These are phyloP conservation scores for Protula sp. DNA, from an alignment of 2,888 invertebrate species.

Conservation along the genomic window DNA sequence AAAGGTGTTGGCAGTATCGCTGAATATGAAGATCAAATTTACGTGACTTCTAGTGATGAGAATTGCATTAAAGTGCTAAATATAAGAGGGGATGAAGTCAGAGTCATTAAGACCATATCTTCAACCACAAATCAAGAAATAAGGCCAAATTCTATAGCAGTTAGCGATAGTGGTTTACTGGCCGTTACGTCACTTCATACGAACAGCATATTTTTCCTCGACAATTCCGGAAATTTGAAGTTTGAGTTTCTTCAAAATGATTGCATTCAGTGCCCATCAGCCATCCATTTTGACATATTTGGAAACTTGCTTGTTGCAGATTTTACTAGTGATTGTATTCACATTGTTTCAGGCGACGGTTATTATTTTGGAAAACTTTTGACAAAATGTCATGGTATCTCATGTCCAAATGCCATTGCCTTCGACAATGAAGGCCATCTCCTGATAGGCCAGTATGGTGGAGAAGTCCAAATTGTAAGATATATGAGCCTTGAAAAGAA, in stretches of 20 bases:
- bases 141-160: not conserved
- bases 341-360: conserved; percentile 13
- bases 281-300: conserved; percentile 18
- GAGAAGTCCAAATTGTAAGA: conserved; percentile 14
- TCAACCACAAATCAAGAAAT: not conserved
- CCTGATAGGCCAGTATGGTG: conserved; percentile 20
- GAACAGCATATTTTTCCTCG: conserved; percentile 3
- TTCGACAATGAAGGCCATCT: conserved; percentile 16
- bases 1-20: conserved; percentile 5
- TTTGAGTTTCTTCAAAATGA: too few relatives aligned
- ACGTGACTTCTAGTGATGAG: conserved; percentile 10
- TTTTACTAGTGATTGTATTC: conserved; percentile 18
- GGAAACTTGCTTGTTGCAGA: conserved; percentile 20
- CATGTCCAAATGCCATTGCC: conserved; percentile 16
- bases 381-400: conserved; percentile 9
- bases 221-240: not conserved
- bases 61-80: conserved; percentile 6
- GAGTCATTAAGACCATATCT: too few relatives aligned
- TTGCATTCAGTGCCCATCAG: conserved; percentile 11
- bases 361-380: conserved; percentile 17
- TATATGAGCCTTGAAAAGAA: conserved; percentile 14
- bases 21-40: not conserved
- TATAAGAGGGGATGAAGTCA: conserved; percentile 3
- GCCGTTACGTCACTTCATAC: conserved; percentile 3
- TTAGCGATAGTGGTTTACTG: not conserved